Conservation (phyloP, 2,888 invertebrate genomes). For the Nomada lathburiana region DNA sequence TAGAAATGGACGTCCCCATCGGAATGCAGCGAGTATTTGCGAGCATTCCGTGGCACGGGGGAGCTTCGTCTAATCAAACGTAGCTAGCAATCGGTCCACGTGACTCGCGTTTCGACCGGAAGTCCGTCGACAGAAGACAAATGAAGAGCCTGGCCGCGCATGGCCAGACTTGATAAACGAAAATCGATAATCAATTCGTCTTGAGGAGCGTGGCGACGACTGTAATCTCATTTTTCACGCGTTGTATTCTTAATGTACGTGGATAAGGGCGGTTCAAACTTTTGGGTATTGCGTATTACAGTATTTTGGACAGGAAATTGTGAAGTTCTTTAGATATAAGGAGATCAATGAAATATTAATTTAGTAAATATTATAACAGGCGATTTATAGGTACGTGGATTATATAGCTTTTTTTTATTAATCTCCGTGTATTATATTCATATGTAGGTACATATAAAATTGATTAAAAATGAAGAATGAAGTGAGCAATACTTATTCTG, state of each 20-base stretch:
- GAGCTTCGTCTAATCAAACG: slow-evolving; percentile 41
- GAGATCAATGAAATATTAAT: no score
- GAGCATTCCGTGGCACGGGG: slow-evolving; percentile 15
- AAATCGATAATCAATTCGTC: slow-evolving; percentile 49
- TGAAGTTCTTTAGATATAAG: no score
- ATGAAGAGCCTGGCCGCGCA: slow-evolving; percentile 7
- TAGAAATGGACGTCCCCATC: slow-evolving; percentile 24
- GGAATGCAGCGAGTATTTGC: slow-evolving; percentile 31
- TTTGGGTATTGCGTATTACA: no score
- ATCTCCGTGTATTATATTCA: no score
- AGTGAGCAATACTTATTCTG: no score
- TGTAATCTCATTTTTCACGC: neutral
- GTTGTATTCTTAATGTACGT: neutral
- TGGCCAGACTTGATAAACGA: slow-evolving; percentile 35
- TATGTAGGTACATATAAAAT: no score
- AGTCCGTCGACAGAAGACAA: slow-evolving; percentile 41
- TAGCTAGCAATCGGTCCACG: slow-evolving; percentile 27
- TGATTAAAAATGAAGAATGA: no score
- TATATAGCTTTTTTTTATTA: no score
- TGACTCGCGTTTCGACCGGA: slow-evolving; percentile 41
- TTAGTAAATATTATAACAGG: no score
- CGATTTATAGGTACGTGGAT: no score
- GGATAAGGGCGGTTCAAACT: neutral
- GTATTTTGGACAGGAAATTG: no score
- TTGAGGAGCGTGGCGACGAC: neutral